Base-by-base conservation (phyloP, 2,113 vertebrate genomes). In the Cariama cristata region DNA sequence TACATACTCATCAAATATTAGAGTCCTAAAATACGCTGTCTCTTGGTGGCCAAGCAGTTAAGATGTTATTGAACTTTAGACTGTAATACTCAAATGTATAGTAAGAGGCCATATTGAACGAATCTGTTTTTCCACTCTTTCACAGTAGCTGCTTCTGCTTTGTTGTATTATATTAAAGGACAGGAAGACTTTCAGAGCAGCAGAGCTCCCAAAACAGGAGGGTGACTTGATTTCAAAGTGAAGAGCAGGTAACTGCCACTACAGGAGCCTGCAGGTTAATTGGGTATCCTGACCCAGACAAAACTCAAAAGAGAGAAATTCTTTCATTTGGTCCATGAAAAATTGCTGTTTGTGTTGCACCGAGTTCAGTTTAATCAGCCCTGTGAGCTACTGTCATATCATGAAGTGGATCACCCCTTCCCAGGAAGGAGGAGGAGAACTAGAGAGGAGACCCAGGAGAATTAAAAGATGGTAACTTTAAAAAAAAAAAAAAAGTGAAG, bases 281-380 rank as follows among this genome's bases (percentile, higher is more conserved):
- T 98, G 96, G 96, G 95, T 98, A 89, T 96, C 95, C 92, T 96
- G 97, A 97, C 97, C 97, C 95, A 97, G 95, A 67, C 94, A 96
- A 96, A 97, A 97, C 96, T 97, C 96, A 94, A 97, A 97, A 97
- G 92, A 86, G 93, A 96, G 86, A 94, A 93, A 56, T 88, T 96
- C 95, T 97, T 98, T 97, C 90, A 73, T 96, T 91, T 97, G 82
- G 90, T 81, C 88, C 84, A 94, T 80, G 95, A 96, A 94, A 97
- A 96, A 97, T 69, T 93, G 71, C 85, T 96, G 89, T 96, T 97
- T 98, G 90, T 96, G 74, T 94, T 96, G 79, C 92, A 83, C 22
- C 1, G 89, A 97, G 97, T 97, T 98, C 97, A 97, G 92, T 97
- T 96, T 96, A 95, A 97, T 97, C 96, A 97, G 94, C 88, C 96